Conservation (phyloP, 2,888 invertebrate species). For the Sphinx pinastri region DNA sequence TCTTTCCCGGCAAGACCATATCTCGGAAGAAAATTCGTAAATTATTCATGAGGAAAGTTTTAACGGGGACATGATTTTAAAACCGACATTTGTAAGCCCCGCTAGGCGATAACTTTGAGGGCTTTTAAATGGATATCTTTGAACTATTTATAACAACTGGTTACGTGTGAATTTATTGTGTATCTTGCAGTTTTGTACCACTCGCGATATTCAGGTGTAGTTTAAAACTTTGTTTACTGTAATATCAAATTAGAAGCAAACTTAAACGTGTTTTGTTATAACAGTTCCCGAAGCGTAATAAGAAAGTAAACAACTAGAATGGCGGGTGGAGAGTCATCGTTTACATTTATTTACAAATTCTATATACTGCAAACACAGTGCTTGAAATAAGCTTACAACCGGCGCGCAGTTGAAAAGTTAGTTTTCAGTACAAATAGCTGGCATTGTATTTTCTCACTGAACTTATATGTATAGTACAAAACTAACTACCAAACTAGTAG, state of each 20-base stretch:
- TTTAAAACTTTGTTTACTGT: constrained; percentile 39
- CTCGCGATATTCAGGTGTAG: constrained; percentile 1
- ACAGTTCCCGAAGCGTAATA: constrained; percentile 66
- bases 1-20: constrained; percentile 78
- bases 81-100: constrained; percentile 79
- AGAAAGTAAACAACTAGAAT: constrained; percentile 67
- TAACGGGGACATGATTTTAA: constrained; percentile 81
- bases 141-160: constrained; percentile 35
- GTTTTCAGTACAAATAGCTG: constrained; percentile 55
- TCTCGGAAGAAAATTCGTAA: constrained; percentile 80
- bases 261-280: constrained; percentile 57
- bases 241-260: constrained; percentile 53
- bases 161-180: not conserved
- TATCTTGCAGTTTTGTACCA: not conserved
- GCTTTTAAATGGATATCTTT: constrained; percentile 36
- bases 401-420: constrained; percentile 62
- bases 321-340: constrained; percentile 66
- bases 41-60: constrained; percentile 83
- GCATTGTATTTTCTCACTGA: constrained; percentile 11
- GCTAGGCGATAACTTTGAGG: constrained; percentile 61
- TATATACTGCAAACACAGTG: constrained; percentile 59
- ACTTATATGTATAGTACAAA: constrained; percentile 8
- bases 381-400: constrained; percentile 60
- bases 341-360: constrained; percentile 65
- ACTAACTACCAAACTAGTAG: not conserved